These are phyloP conservation scores for Pseudolaguvia tuberculata DNA, from an alignment of 2,113 vertebrate genomes.

Conservation along the genomic window DNA sequence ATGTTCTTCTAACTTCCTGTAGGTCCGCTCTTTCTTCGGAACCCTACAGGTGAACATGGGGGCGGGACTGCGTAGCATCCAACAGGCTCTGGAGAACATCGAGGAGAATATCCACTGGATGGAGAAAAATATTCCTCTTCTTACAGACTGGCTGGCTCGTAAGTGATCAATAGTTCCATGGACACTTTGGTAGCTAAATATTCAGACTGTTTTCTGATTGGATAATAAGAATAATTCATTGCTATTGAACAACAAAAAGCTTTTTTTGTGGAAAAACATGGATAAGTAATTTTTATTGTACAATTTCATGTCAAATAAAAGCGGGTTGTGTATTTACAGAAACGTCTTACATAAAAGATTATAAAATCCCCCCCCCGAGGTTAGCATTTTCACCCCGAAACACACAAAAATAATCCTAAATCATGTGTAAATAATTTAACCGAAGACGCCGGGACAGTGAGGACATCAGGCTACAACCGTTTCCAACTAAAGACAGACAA, in stretches of 20 bases:
- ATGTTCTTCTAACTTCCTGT: constrained; percentile 10
- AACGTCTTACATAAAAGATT: background rate
- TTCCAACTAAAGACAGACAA: no score
- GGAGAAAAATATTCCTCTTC: constrained; percentile 73
- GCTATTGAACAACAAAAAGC: no score
- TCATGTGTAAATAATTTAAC: constrained; percentile 24
- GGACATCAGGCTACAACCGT: no score
- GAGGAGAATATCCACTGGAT: constrained; percentile 83
- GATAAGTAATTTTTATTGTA: background rate
- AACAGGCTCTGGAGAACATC: constrained; percentile 78
- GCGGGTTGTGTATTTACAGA: constrained; percentile 2
- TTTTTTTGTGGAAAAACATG: no score
- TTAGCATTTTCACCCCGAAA: background rate
- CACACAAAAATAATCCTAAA: background rate
- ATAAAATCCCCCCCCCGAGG: background rate
- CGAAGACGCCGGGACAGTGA: no score
- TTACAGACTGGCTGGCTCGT: constrained; percentile 69
- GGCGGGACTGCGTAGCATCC: constrained; percentile 75
- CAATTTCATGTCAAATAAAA: background rate
- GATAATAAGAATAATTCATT: no score
- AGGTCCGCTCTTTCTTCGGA: constrained; percentile 78
- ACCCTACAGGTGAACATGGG: constrained; percentile 73
- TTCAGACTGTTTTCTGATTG: no score
- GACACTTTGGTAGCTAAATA: no score
- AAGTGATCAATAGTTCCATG: background rate